Evolutionary conservation across 92 coral and sea anemone species (phyloP).

Genomic region (Desmophyllum pertusum): DNA sequence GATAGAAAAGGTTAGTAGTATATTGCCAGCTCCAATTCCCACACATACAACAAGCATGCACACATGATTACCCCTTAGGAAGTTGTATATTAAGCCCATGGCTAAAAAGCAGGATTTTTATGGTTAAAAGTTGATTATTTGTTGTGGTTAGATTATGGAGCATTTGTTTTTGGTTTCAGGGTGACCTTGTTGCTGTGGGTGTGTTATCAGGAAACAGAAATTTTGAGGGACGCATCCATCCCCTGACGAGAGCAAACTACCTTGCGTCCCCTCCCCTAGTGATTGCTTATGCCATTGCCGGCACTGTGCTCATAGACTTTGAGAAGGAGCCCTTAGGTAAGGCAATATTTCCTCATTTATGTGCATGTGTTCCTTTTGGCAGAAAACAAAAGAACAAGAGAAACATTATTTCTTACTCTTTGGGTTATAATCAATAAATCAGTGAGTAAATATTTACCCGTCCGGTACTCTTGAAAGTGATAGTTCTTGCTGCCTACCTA

Average conservation of each 20-base stretch:
- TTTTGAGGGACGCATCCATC: constrained; percentile 99
- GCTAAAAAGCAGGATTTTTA: too few relatives aligned
- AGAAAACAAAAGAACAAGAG: too few relatives aligned
- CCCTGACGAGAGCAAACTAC: constrained; percentile 97
- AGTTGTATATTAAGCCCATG: too few relatives aligned
- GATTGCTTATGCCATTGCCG: constrained; percentile 97
- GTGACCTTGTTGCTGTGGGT: constrained; percentile 95
- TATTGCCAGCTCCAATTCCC: not conserved
- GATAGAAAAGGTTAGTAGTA: constrained; percentile 83
- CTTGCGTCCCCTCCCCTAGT: constrained; percentile 97
- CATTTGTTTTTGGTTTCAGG: constrained; percentile 51
- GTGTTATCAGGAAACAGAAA: constrained; percentile 96
- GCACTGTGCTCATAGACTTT: constrained; percentile 88
- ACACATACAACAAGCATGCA: too few relatives aligned
- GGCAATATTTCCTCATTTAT: not conserved
- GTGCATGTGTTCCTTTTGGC: too few relatives aligned
- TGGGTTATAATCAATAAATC: too few relatives aligned
- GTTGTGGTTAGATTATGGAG: not conserved
- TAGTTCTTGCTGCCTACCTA: too few relatives aligned
- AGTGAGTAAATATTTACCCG: too few relatives aligned
- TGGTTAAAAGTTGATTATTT: too few relatives aligned
- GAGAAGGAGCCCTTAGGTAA: constrained; percentile 93
- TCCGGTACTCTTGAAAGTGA: too few relatives aligned
- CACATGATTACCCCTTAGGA: too few relatives aligned
- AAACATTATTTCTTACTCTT: too few relatives aligned